Evolutionary conservation across 2,797 vertebrate species (phyloP), one percentile per base, ranked within the genome.

Genomic region (Limnodromus scolopaceus): DNA sequence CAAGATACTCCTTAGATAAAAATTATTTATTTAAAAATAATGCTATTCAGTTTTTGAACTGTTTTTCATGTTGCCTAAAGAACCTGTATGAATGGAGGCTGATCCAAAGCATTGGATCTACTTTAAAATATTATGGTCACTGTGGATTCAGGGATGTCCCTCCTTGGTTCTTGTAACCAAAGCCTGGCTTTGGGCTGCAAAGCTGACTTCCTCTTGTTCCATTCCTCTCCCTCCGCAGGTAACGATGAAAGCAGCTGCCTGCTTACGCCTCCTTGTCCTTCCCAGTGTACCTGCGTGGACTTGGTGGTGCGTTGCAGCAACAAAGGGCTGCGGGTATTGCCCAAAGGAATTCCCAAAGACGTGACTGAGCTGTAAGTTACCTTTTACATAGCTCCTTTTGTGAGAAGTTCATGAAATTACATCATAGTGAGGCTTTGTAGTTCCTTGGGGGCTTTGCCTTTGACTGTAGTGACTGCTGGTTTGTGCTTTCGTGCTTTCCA

Each of bases 271-370:
- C 99, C 98, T 51, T 99, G 99, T 96, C 99, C 99, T 2, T 99
- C 99, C 54, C 98, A 98, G 82, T 99, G 99, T 98, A 99, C 99
- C 92, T 99, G 99, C 49, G 95, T 99, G 96, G 99, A 99, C 71
- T 98, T 98, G 0, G 99, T 99, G 96, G 99, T 99, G 86, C 99
- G 99, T 10, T 99, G 99, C 98, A 99, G 99, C 98, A 99, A 99
- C 98, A 98, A 98, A 96, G 99, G 99, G 55, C 98, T 99, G 92
- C 98, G 97, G 34, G 72, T 97, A 27, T 98, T 99, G 89, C 99
- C 99, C 97, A 99, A 98, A 97, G 99, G 99, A 96, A 98, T 99
- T 97, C 99, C 99, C 98, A 99, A 99, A 98, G 99, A 99, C 32
- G 98, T 99, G 96, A 99, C 99, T 0, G 99, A 99, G 98, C 98